Evolutionary conservation across 2,797 vertebrate species (phyloP).

Genomic region (Sebastes steindachneri): DNA sequence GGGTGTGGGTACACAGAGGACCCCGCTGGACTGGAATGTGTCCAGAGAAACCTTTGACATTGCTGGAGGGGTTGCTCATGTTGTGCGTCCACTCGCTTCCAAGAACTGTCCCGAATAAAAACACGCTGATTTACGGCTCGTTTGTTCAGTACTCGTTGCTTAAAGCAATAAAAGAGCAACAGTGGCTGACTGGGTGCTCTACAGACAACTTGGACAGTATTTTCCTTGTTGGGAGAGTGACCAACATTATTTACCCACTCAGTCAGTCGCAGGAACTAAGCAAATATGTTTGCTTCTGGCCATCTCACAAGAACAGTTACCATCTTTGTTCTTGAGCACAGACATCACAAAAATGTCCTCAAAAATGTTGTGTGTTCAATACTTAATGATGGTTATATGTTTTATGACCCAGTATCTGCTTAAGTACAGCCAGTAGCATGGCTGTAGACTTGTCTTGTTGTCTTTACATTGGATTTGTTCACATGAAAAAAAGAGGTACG

Average conservation of each 20-base stretch:
- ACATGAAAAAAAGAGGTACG: not conserved
- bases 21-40: conserved; percentile 29
- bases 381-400: not conserved
- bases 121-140: conserved; percentile 13
- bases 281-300: conserved; percentile 1
- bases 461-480: not conserved
- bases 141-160: conserved; percentile 3
- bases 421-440: not conserved
- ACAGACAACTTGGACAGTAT: not conserved
- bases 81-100: conserved; percentile 11
- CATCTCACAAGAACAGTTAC: not conserved
- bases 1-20: not conserved
- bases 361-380: not conserved
- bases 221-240: not conserved
- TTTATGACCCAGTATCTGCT: not conserved
- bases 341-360: not conserved
- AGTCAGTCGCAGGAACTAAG: not conserved
- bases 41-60: conserved; percentile 43
- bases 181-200: not conserved
- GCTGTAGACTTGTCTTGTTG: not conserved
- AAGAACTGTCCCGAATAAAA: conserved; percentile 38
- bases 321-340: not conserved
- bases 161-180: not conserved
- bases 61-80: not conserved
- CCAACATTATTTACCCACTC: not conserved